Base-by-base conservation (phyloP, 1,140 invertebrate genomes). In the Heliconius nattereri region DNA sequence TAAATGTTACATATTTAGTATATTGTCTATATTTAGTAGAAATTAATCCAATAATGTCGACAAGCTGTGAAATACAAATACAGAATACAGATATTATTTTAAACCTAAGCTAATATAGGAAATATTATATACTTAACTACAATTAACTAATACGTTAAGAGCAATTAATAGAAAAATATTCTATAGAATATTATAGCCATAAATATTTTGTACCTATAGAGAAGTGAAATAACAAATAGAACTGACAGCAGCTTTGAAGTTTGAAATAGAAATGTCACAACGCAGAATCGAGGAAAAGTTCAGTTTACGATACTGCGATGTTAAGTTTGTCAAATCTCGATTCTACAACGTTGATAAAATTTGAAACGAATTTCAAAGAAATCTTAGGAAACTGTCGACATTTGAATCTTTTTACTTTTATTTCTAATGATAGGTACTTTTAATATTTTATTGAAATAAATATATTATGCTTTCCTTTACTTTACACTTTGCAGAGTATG, bases 251-350 rank as follows among this genome's bases (percentile, higher is more conserved):
- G 88, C 87, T 91, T 90, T 87, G 86, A 91, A 87, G 87, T 86
- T 89, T 66, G 54, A 86, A 85, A 88, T 87, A 86, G 81, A 86
- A 79, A 85, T 88, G 87, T 90, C 86, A 88, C 87, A 88, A 85
- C 82, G 81, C 78, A 84, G 84, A 83, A 82, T 86, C 83, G 83
- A 85, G 82, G 80, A 84, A 82, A 90, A 89, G 81, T 88, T 88
- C 87, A 83, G 83, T 87, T 90, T 89, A 90, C 79, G 85, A 86
- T 85, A 85, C 79, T 80, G 86, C 78, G 74, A 79, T 82, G 78
- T 80, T 80, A 86, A 88, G 83, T 87, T 89, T 84, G 74, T 72
- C 73, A 81, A 80, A 75, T 75, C 71, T 74, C 78, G 75, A 79
- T 86, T 82, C 76, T 80, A 79, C 82, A 82, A 83, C 76, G 79